A percentile compares a stretch with the other conserved stretches of the same genome.
Conservation (phyloP, 2,113 vertebrate genomes). For the Pao palembangensis region DNA sequence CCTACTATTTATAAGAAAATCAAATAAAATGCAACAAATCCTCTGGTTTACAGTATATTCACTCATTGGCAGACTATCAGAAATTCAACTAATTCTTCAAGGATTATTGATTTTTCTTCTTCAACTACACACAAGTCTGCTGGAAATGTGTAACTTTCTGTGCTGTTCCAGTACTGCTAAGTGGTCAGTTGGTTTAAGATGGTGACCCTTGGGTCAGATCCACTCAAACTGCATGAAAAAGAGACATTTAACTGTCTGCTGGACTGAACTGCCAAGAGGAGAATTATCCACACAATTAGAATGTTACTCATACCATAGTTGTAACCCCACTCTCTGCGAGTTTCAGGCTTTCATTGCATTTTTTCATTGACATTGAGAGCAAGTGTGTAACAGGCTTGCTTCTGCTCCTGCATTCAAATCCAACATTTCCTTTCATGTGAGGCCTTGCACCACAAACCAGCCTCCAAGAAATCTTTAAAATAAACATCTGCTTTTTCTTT, state of each 20-base stretch:
- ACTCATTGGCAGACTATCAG: slow-evolving; percentile 15
- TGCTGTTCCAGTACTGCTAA: background rate
- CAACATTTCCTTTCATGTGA: slow-evolving; percentile 68
- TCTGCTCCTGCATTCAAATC: slow-evolving; percentile 55
- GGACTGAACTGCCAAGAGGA: background rate
- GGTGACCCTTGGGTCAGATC: background rate
- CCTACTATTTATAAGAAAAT: background rate
- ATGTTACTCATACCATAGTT: background rate
- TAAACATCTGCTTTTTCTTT: slow-evolving; percentile 70
- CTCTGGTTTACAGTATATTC: background rate
- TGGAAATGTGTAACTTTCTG: background rate
- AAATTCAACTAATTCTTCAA: slow-evolving; percentile 11
- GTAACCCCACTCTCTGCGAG: slow-evolving; percentile 5
- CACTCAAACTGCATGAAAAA: slow-evolving; percentile 10
- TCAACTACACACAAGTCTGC: slow-evolving; percentile 1
- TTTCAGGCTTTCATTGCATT: slow-evolving; percentile 3
- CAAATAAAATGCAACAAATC: background rate
- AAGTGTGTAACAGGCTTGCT: slow-evolving; percentile 40
- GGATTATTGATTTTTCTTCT: slow-evolving; percentile 23
- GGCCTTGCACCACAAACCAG: slow-evolving; percentile 63
- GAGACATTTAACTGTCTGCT: background rate
- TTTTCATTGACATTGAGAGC: slow-evolving; percentile 15
- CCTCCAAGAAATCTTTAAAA: slow-evolving; percentile 69
- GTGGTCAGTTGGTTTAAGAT: background rate
- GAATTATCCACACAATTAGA: background rate